Conservation (phyloP, 2,113 vertebrate species). For the Grallaria varia region DNA sequence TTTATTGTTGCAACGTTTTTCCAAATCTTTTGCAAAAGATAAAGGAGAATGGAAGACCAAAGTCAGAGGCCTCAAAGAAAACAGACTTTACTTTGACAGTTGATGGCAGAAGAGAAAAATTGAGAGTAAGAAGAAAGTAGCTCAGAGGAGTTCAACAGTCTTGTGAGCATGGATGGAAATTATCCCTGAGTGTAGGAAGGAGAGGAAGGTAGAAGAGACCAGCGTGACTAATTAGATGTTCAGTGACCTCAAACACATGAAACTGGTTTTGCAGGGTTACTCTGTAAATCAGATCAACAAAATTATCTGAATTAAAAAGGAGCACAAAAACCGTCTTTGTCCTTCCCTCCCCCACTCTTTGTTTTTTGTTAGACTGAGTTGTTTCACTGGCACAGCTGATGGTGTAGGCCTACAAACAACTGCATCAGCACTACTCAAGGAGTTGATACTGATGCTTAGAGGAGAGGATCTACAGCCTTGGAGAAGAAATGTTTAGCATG, state of each 20-base stretch:
- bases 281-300: slow-evolving; percentile 19
- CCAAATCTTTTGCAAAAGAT: background rate
- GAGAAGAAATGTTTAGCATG: background rate
- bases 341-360: slow-evolving; percentile 11
- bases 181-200: background rate
- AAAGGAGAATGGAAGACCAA: background rate
- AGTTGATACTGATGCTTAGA: background rate
- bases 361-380: background rate
- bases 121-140: background rate
- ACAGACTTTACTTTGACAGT: background rate
- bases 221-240: background rate
- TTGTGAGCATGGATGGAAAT: background rate
- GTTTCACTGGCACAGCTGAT: background rate
- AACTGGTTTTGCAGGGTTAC: slow-evolving; percentile 15
- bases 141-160: background rate
- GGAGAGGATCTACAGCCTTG: background rate
- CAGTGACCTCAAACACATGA: background rate
- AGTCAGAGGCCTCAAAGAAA: background rate
- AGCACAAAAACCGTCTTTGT: background rate
- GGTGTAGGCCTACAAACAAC: background rate
- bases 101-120: background rate
- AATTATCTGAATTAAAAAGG: slow-evolving; percentile 10
- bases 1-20: background rate
- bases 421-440: background rate
- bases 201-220: background rate